Base-by-base conservation (phyloP, 2,113 vertebrate genomes). In the Sapayoa aenigma region DNA sequence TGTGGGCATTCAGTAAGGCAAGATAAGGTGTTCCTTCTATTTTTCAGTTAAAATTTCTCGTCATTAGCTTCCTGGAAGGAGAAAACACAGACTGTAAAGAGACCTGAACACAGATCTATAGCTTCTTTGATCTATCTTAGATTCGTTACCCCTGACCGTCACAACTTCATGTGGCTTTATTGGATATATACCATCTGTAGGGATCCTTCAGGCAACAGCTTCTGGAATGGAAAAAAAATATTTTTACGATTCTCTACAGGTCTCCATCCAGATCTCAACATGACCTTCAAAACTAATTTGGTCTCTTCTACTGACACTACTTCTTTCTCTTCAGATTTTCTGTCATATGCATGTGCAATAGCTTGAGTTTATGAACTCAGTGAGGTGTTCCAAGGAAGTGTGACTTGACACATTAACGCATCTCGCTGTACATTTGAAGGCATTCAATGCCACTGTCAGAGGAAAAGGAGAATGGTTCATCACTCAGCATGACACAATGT, bases 341-440 rank as follows among this genome's bases (percentile, higher is more conserved):
- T 79, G 37, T 82, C 4, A 3, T 58, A 33, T 76, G 17, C 12
- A 7, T 75, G 41, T 81, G 33, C 16, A 79, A 75, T 14, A 87
- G 12, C 7, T 87, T 59, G 72, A 92, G 60, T 91, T 94, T 97
- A 95, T 72, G 79, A 78, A 65, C 60, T 5, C 90, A 52, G 77
- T 69, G 85, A 96, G 78, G 86, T 95, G 77, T 83, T 95, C 93
- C 77, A 94, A 69, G 65, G 67, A 90, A 84, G 60, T 27, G 4
- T 87, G 85, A 89, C 88, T 94, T 93, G 86, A 93, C 85, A 87
- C 87, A 91, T 96, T 90, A 93, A 49, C 77, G 74, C 27, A 0
- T 87, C 73, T 31, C 28, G 30, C 68, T 86, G 35, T 47, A 56
- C 35, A 16, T 90, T 77, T 6, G 14, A 83, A 96, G 73, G 20